Evolutionary conservation across 2,888 invertebrate species (phyloP).

Genomic region (Tinea semifulvella): DNA sequence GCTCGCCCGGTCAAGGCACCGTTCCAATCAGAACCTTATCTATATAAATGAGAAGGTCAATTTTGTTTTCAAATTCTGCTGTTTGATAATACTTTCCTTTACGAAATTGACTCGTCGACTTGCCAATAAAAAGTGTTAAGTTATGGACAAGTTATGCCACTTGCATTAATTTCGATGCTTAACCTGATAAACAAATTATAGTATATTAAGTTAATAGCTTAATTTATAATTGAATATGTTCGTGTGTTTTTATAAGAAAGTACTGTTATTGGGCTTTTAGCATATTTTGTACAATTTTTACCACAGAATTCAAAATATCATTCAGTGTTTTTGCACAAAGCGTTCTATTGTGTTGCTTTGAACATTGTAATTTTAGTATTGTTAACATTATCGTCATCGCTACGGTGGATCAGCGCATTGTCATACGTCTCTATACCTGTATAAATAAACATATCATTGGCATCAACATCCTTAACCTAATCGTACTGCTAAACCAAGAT

Average conservation of each 20-base stretch:
- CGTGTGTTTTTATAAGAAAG: slow-evolving; percentile 51
- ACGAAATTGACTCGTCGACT: slow-evolving; percentile 60
- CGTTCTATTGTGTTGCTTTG: background rate
- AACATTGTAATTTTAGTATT: slow-evolving; percentile 4
- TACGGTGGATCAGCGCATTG: too few relatives aligned
- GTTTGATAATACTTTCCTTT: slow-evolving; percentile 48
- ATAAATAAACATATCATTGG: too few relatives aligned
- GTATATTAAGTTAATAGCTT: slow-evolving; percentile 65
- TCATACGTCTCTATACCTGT: too few relatives aligned
- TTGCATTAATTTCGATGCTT: slow-evolving; percentile 66
- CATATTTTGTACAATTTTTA: slow-evolving; percentile 36
- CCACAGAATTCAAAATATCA: background rate
- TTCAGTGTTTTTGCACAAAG: background rate
- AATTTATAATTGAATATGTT: slow-evolving; percentile 64
- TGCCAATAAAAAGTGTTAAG: slow-evolving; percentile 64
- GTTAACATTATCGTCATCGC: too few relatives aligned
- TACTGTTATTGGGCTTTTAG: slow-evolving; percentile 51
- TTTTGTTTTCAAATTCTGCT: background rate
- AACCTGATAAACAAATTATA: slow-evolving; percentile 67
- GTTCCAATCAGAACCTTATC: slow-evolving; percentile 28
- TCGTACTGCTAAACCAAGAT: too few relatives aligned
- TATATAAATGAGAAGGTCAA: slow-evolving; percentile 21
- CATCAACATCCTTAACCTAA: too few relatives aligned
- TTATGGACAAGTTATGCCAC: slow-evolving; percentile 64
- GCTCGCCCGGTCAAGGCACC: slow-evolving; percentile 28